Base-by-base conservation (phyloP, 2,888 invertebrate species). In the Theristus sp. region DNA sequence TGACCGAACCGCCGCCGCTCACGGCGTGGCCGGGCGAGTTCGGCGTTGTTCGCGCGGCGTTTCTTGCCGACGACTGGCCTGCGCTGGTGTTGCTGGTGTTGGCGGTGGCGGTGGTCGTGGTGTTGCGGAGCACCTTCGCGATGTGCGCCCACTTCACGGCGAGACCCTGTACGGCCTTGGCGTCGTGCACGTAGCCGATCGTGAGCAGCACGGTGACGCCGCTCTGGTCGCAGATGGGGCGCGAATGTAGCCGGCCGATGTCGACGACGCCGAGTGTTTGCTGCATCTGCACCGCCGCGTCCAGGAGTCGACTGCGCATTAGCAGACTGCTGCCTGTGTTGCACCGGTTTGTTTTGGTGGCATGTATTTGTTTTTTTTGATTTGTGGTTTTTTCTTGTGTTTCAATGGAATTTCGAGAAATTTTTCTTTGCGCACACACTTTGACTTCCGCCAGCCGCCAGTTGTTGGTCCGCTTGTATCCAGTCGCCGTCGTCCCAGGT, bases 401-500 rank as follows among this genome's bases (percentile, higher is more conserved):
- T n/a, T n/a, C n/a, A n/a, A n/a, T n/a, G n/a, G n/a, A n/a, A n/a
- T n/a, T n/a, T n/a, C n/a, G n/a, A n/a, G n/a, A n/a, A n/a, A n/a
- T n/a, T n/a, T n/a, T n/a, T n/a, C n/a, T n/a, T n/a, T n/a, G n/a
- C n/a, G n/a, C n/a, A n/a, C n/a, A n/a, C n/a, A n/a, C n/a, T n/a
- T n/a, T n/a, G n/a, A n/a, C n/a, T n/a, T n/a, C n/a, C n/a, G n/a
- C n/a, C n/a, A n/a, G n/a, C n/a, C n/a, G n/a, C n/a, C n/a, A n/a
- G n/a, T n/a, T n/a, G n/a, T n/a, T n/a, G n/a, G 26, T 54, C 27
- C 27, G 54, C 20, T 24, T 54, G 54, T 1, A 94, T 78, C 1
- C 84, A 82, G 72, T 90, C 91, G 10, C 90, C 88, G 73, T 94
- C 91, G 69, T 93, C 90, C 96, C 96, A 96, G 0, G 89, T 86